phyloP scores from a whole-genome alignment of 2,113 vertebrate genomes.

The Engystomops pustulosus region DNA sequence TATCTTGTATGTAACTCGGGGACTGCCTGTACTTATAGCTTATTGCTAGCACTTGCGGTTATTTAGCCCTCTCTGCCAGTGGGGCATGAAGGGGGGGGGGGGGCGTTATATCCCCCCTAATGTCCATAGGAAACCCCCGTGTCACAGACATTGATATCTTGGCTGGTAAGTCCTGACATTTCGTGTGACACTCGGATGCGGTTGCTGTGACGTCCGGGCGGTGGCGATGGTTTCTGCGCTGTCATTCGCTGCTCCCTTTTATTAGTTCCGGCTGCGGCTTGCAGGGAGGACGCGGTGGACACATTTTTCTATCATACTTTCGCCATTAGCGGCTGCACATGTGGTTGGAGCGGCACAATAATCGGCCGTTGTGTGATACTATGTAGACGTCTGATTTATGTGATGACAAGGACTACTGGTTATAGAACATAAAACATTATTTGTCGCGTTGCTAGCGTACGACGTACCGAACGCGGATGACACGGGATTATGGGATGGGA shows the following conservation, averaged over 20 bases:
- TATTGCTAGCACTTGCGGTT: no score
- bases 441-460: conserved; percentile 14
- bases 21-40: no score
- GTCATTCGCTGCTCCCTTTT: conserved; percentile 17
- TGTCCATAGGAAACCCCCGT: not conserved
- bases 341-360: conserved; percentile 37
- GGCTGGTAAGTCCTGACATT: not conserved
- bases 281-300: not conserved
- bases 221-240: not conserved
- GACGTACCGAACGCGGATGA: conserved; percentile 8
- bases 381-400: conserved; percentile 45
- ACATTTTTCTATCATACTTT: conserved; percentile 42
- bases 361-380: conserved; percentile 29
- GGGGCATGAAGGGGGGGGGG: no score
- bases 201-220: not conserved
- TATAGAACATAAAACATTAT: conserved; percentile 44
- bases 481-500: not conserved
- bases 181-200: not conserved
- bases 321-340: conserved; percentile 48
- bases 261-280: conserved; percentile 32
- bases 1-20: no score
- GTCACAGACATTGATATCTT: not conserved
- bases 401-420: conserved; percentile 52
- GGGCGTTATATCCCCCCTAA: no score
- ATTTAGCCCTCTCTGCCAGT: no score